Base-by-base conservation (phyloP, 2,888 invertebrate species). In the Himalopsyche anomala region DNA sequence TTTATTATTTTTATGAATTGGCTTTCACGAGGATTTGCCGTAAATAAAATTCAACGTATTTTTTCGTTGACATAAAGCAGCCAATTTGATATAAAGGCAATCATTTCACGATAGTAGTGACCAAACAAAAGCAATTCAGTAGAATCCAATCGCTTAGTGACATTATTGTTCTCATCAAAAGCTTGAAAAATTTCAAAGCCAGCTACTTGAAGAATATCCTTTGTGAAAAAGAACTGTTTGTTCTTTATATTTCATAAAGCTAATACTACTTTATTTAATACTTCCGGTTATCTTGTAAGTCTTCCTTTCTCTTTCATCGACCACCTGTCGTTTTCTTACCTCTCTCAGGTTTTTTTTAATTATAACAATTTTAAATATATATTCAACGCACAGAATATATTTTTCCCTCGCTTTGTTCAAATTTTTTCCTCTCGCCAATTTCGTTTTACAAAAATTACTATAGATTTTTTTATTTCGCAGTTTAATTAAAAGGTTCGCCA, bases 291-390 rank as follows among this genome's bases (percentile, higher is more conserved):
- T 42, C 36, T 81, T 55, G 51, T 81, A 62, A 45, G 84, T 19
- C 80, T 84, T 81, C 40, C 38, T 19, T 38, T 51, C 84, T 40
- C 42, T 28, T 28, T 62, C 62, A 62, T 62, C 62, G 62, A 55
- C 84, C 84, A 55, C 80, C 84, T 54, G 54, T 62, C 74, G 28
- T 81, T 3, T 51, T 56, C 54, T 54, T 51, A 19, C 81, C n/a
- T 17, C 82, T 36, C 40, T 36, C 84, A n/a, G 55, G 54, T 38
- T 51, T 87, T 51, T 87, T 87, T 87, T 85, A 86, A 86, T 86
- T 87, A 86, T 84, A 80, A 80, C 83, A 42, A 84, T 84, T 86
- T 87, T 62, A 84, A 87, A 83, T 87, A 62, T 51, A 51, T 62
- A 87, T 87, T 87, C 81, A 62, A 85, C 85, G 79, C 81, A 80